Base-by-base conservation (phyloP, 2,113 vertebrate genomes). In the Anseranas semipalmata region DNA sequence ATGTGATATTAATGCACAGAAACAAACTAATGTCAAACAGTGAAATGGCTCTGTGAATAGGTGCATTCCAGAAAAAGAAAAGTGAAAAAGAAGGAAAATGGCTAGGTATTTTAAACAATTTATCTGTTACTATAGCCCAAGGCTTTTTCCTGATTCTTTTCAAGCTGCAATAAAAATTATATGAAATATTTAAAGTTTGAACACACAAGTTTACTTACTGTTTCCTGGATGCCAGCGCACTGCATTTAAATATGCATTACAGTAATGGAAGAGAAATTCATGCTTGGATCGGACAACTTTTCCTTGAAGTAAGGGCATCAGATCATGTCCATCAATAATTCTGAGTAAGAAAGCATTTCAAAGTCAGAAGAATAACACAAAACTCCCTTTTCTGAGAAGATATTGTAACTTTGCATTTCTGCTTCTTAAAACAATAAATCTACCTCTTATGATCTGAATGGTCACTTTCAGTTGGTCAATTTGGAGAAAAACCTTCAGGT, bases 251-350 rank as follows among this genome's bases (percentile, higher is more conserved):
- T 98, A 98, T 39, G 96, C 96, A 85, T 98, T 99, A 91, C 99
- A 99, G 94, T 99, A 99, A 77, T 99, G 99, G 97, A 99, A 99
- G 62, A 99, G 98, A 20, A 99, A 99, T 90, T 99, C 98, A 19
- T 99, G 99, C 3, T 97, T 92, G 0, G 99, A 99, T 28, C 7
- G 94, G 13, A 91, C 90, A 50, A 70, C 92, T 41, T 39, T 85
- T 30, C 98, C 97, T 95, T 95, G 98, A 35, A 99, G 96, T 95
- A 99, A 93, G 12, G 98, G 99, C 98, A 99, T 98, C 70, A 99
- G 98, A 96, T 99, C 98, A 22, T 75, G 98, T 5, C 99, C 99
- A 28, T 99, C 99, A 32, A 99, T 98, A 94, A 98, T 37, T 97
- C 97, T 98, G 93, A 32, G 45, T n/a, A 74, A 87, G 13, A 90